Conservation (phyloP, 2,888 invertebrate genomes). For the Venustoraphidia nigricollis region DNA sequence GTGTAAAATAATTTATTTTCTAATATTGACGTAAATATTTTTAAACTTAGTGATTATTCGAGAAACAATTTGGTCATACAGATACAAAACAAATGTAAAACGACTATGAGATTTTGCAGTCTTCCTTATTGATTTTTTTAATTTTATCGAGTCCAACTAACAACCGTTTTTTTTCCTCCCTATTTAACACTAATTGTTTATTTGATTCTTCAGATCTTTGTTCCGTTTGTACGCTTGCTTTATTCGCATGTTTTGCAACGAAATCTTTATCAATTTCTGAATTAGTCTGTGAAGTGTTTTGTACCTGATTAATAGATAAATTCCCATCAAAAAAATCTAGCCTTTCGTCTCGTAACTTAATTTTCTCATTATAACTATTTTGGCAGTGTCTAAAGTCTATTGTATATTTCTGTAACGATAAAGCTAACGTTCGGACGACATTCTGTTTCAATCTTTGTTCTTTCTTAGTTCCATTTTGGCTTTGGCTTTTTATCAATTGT, state of each 20-base stretch:
- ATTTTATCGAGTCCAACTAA: neutral
- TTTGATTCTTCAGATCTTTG: neutral
- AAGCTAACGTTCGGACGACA: constrained; percentile 70
- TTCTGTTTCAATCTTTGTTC: constrained; percentile 70
- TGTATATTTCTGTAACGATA: constrained; percentile 79
- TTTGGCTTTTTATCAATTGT: constrained; percentile 50
- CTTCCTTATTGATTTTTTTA: constrained; percentile 2
- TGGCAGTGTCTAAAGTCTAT: constrained; percentile 71
- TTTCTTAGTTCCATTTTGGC: constrained; percentile 41
- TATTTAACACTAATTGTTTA: neutral
- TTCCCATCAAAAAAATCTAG: constrained; percentile 36
- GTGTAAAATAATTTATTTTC: no score
- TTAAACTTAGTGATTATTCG: no score
- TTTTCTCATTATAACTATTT: constrained; percentile 69
- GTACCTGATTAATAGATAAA: neutral
- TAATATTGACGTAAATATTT: no score
- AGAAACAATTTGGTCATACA: no score
- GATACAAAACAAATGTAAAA: no score
- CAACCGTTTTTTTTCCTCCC: neutral
- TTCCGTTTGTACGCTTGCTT: neutral
- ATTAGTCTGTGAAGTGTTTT: neutral
- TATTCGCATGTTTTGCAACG: neutral
- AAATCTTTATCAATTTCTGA: neutral
- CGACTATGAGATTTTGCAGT: neutral
- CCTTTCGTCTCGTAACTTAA: constrained; percentile 81